Base-by-base conservation (phyloP, 2,888 invertebrate genomes). In the Synanthedon myopaeformis region DNA sequence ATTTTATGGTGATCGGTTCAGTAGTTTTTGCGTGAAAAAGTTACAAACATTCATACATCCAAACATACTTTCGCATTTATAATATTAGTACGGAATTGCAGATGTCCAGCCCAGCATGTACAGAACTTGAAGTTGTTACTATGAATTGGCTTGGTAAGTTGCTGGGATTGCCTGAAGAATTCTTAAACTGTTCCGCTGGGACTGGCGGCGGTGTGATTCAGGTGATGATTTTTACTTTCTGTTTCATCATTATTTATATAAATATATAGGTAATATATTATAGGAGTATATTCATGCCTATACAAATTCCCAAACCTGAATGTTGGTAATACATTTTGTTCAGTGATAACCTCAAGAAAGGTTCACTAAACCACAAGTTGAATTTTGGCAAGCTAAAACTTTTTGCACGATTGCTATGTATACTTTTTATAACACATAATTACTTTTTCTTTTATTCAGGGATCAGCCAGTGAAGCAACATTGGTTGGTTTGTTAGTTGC, bases 111-210 rank as follows among this genome's bases (percentile, higher is more conserved):
- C 96, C 96, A 0, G 96, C 95, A 0, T 96, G 95, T 72, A 97
- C 97, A 0, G 97, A 98, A 79, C 88, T 98, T 28, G 97, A 97
- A 83, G 94, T 96, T 11, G 90, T 94, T 1, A 94, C 95, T 61
- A 93, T 97, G 94, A 95, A 98, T 75, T 98, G 97, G 97, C 80
- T 98, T 50, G 97, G 94, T 3, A 95, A 96, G 79, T 87, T 96
- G 70, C 78, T 97, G 12, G 91, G 91, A 49, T 84, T 98, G 6
- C 97, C 98, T 0, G 89, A 92, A 55, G 91, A 93, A 58, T 97
- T 97, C 70, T 85, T 96, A 4, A 93, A 94, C 67, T 90, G 91
- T 61, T 90, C 91, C 1, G 90, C 91, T 50, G 94, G 95, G 3
- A 91, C 91, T 11, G 96, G 96, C 0, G 96, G 96, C 49, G 96